phyloP scores from a whole-genome alignment of 2,113 vertebrate species.

The Seriola quinqueradiata region DNA sequence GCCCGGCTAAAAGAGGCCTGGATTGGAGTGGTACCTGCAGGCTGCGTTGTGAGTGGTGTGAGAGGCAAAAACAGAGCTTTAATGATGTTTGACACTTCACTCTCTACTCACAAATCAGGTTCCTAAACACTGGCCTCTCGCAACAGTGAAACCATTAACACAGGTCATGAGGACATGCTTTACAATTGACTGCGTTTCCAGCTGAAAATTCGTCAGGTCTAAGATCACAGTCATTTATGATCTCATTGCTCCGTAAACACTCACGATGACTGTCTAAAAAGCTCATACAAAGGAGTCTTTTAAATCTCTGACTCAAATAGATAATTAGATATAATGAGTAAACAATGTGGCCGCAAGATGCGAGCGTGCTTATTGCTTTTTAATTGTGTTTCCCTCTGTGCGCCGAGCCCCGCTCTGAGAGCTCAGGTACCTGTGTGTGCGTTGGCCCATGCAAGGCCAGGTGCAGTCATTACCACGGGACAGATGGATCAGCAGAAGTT shows the following conservation, averaged over 20 bases:
- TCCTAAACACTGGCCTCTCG: slow-evolving; percentile 27
- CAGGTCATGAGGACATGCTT: slow-evolving; percentile 31
- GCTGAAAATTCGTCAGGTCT: slow-evolving; percentile 39
- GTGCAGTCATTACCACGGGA: slow-evolving; percentile 80
- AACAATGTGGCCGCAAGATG: slow-evolving; percentile 66
- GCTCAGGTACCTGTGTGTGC: slow-evolving; percentile 60
- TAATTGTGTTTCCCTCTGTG: slow-evolving; percentile 66
- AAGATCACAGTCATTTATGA: slow-evolving; percentile 33
- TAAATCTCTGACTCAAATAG: slow-evolving; percentile 57
- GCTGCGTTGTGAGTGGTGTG: slow-evolving; percentile 1
- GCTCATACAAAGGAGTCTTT: slow-evolving; percentile 42
- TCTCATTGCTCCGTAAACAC: slow-evolving; percentile 24
- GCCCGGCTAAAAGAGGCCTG: slow-evolving; percentile 38
- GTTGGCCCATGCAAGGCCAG: slow-evolving; percentile 70
- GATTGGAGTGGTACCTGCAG: slow-evolving; percentile 36
- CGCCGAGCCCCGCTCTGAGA: slow-evolving; percentile 25
- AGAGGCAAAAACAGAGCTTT: slow-evolving; percentile 26
- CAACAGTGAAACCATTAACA: slow-evolving; percentile 45
- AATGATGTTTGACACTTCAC: slow-evolving; percentile 48
- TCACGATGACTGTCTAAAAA: slow-evolving; percentile 30
- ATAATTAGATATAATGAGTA: slow-evolving; percentile 75
- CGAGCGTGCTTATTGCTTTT: slow-evolving; percentile 72
- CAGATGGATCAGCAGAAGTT: slow-evolving; percentile 79
- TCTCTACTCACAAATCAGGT: slow-evolving; percentile 36
- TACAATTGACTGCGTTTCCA: slow-evolving; percentile 47